Evolutionary conservation across 2,113 vertebrate species (phyloP), one percentile per base, ranked within the genome.

Genomic region (Thalassarche chlororhynchos): DNA sequence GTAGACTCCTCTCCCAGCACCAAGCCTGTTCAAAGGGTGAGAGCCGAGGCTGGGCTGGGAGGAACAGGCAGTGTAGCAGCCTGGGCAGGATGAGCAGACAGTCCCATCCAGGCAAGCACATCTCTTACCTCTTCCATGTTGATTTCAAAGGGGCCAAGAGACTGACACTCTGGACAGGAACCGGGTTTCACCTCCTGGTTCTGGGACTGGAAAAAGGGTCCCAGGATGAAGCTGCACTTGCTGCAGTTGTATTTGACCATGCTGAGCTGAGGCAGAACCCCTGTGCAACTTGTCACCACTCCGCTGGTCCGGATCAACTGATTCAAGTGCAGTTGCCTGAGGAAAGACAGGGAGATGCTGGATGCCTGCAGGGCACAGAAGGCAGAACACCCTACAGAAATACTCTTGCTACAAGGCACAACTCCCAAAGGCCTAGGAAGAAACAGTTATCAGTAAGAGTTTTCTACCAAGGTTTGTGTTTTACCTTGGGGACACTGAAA

Each of bases 171-270:
- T 0, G 99, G 99, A 52, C 99, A 99, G 85, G 99, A 99, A 32
- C 99, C 99, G 0, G 99, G 99, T 97, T 99, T 99, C 97, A 99
- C 99, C 74, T 99, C 99, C 98, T 99, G 99, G 98, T 99, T 99
- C 98, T 99, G 99, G 32, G 99, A 99, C 98, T 99, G 99, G 96
- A 99, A 99, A 90, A 99, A 99, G 4, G 99, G 99, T 4, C 99
- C 99, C 34, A 99, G 97, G 93, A 99, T 98, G 55, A 99, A 99
- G 98, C 81, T 99, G 61, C 99, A 99, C 98, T 99, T 99, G 98
- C 98, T 99, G 78, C 99, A 99, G 98, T 99, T 99, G 98, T 99
- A 99, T 86, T 99, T 99, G 97, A 99, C 98, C 99, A 99, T 98
- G 95, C 99, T 99, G 84, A 99, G 99, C 99, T 99, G 99, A 9